A percentile compares a stretch with the other conserved stretches of the same genome.
phyloP scores from a whole-genome alignment of 2,113 vertebrate species.

The Philantomba maxwellii region DNA sequence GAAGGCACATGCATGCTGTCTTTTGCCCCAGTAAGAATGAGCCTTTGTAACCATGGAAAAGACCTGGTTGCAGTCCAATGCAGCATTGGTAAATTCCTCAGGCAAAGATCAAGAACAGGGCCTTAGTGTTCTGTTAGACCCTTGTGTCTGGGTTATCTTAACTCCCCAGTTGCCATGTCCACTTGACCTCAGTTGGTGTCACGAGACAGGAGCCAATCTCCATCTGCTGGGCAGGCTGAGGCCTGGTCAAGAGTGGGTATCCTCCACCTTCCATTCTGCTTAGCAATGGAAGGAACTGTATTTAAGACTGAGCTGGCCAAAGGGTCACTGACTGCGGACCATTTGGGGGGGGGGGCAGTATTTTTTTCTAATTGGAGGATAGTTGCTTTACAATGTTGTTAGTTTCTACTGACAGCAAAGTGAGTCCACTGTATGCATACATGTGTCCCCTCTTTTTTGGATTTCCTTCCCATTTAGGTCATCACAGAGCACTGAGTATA shows the following conservation, averaged over 20 bases:
- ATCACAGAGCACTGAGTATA: neutral
- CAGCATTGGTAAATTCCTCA: slow-evolving; percentile 25
- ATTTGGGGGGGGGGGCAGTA: neutral
- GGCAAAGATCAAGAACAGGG: slow-evolving; percentile 14
- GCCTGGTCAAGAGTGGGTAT: neutral
- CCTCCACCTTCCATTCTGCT: no score
- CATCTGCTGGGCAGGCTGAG: neutral
- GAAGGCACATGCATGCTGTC: neutral
- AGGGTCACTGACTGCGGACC: neutral
- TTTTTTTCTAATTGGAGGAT: neutral
- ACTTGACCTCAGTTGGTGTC: neutral
- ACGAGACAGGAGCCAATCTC: neutral
- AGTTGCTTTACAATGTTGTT: neutral
- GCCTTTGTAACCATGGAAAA: slow-evolving; percentile 46
- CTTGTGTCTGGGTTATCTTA: slow-evolving; percentile 34
- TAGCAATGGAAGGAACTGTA: neutral
- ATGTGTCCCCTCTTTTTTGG: neutral
- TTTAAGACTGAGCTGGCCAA: neutral
- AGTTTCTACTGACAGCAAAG: neutral
- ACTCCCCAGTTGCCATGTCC: slow-evolving; percentile 40
- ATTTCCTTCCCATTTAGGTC: neutral
- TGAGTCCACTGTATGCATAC: neutral
- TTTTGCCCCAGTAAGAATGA: slow-evolving; percentile 24
- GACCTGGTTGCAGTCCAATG: slow-evolving; percentile 15
- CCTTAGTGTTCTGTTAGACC: slow-evolving; percentile 2